Evolutionary conservation across 2,113 vertebrate genomes (phyloP).

Genomic region (Anguilla japonica): DNA sequence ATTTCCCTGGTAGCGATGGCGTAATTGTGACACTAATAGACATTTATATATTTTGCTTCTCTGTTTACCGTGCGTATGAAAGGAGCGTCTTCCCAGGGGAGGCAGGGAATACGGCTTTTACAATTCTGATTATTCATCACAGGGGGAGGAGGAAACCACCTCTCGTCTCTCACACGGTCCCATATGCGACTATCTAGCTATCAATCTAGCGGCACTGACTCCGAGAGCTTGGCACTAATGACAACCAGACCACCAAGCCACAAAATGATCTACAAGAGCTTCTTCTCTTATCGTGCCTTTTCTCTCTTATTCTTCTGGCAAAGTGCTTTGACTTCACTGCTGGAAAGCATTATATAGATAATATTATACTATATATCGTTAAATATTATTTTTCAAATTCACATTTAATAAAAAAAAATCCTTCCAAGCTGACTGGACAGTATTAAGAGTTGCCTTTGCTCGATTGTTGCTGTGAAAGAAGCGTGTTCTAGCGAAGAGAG

Average conservation of each 20-base stretch:
- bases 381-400: background rate
- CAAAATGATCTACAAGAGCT: background rate
- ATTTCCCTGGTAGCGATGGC: background rate
- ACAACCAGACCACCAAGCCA: background rate
- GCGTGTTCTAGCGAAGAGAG: background rate
- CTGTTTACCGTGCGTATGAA: background rate
- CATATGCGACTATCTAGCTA: background rate
- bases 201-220: background rate
- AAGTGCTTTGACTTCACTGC: background rate
- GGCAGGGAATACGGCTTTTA: background rate
- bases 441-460: background rate
- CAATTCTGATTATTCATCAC: background rate
- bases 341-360: background rate
- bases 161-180: background rate
- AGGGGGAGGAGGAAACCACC: background rate
- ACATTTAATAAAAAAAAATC: background rate
- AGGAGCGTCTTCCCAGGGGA: background rate
- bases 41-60: slow-evolving; percentile 6
- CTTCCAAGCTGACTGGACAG: background rate
- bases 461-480: background rate
- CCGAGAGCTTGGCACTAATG: background rate
- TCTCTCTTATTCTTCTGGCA: background rate
- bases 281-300: background rate
- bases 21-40: background rate
- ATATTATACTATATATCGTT: background rate